Base-by-base conservation (phyloP, 1,140 invertebrate genomes). In the Lepidurus packardi region DNA sequence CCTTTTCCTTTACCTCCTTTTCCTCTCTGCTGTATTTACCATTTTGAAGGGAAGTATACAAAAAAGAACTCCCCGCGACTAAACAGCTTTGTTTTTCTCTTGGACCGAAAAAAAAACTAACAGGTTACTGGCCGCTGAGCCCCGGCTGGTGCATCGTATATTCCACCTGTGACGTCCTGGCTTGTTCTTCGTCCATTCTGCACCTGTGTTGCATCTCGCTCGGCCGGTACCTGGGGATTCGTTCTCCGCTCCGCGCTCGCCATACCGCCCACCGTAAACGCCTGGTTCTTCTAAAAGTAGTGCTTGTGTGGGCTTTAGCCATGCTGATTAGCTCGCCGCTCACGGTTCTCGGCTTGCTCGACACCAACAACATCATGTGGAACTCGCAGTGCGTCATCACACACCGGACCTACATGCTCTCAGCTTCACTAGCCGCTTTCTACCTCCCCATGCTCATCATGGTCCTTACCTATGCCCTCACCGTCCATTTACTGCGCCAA, bases 121-220 rank as follows among this genome's bases (percentile, higher is more conserved):
- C 88, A 97, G 96, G 95, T 75, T 92, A 93, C 84, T 98, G 95
- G 93, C 94, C 94, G 11, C 90, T 97, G 81, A 92, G 92, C 10
- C 88, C 93, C 73, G 89, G 90, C 53, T 93, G 94, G 89, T 98
- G 96, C 86, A 95, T 95, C 84, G 89, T 97, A 45, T 97, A 97
- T 88, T 93, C 94, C 75, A 96, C 95, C 2, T 94, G 93, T 81
- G 96, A 98, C 85, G 95, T 98, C n/a, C 87, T 97, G 43, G 93
- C 95, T 77, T 98, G 96, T 83, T 95, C 94, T 0, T 92, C 94
- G 8, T 95, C 93, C 82, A 98, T 98, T 83, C 92, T 97, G 90
- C 96, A 98, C 88, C 97, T 98, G 94, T 96, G 95, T 84, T 96
- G 95, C 86, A 98, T 98, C 84, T 95, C 93, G 47, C 88, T 98